These are phyloP conservation scores for Quadroppia sp. DNA, from an alignment of 2,888 invertebrate genomes.

Conservation along the genomic window DNA sequence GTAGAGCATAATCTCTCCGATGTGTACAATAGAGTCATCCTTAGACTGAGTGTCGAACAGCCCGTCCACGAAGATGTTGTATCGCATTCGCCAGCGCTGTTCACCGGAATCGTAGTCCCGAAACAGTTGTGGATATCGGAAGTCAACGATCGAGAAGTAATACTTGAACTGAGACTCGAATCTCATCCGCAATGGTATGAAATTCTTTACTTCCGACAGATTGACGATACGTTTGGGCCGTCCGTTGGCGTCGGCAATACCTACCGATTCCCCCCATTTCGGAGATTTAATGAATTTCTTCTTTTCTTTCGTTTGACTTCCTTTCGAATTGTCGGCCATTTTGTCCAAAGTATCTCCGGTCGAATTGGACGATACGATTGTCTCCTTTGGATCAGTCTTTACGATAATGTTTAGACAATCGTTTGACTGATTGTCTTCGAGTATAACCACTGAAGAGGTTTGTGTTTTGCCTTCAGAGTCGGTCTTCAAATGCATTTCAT, in stretches of 20 bases:
- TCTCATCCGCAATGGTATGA: not conserved
- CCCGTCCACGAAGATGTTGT: constrained; percentile 29
- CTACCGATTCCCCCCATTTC: constrained; percentile 24
- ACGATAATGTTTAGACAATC: not conserved
- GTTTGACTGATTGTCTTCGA: not conserved
- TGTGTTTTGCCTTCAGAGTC: not conserved
- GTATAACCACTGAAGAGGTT: not conserved
- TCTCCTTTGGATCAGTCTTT: not conserved
- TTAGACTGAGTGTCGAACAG: not conserved
- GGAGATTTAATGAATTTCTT: not conserved
- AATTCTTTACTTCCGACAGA: constrained; percentile 16
- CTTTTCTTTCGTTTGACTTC: not conserved
- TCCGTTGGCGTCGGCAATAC: not conserved
- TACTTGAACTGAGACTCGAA: constrained; percentile 4
- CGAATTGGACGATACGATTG: not conserved
- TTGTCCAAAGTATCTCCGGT: constrained; percentile 3
- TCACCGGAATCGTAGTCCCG: not conserved
- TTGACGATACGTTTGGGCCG: constrained; percentile 3
- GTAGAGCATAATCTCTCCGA: constrained; percentile 21
- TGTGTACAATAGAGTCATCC: not conserved
- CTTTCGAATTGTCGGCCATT: not conserved
- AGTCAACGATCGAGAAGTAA: constrained; percentile 11
- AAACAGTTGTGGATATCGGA: constrained; percentile 15
- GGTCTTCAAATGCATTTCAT: not conserved
- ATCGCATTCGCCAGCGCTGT: constrained; percentile 32